A percentile compares a stretch with the other conserved stretches of the same genome.
Evolutionary conservation across 2,888 invertebrate species (phyloP).

Genomic region (Rotaria socialis): DNA sequence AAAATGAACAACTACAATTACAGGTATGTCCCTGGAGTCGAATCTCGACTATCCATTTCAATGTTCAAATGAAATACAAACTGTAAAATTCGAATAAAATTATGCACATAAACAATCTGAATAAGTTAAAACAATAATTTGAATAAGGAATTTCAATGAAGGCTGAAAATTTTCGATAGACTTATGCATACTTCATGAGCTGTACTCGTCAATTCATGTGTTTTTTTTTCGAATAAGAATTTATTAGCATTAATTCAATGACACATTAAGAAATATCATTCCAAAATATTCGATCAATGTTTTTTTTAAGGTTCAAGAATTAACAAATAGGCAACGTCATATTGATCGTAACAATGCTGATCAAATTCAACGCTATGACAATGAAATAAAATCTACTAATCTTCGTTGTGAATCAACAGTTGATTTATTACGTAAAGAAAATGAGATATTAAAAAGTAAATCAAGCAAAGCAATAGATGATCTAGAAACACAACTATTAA

Average conservation of each 20-base stretch:
- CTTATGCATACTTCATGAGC: too few relatives aligned
- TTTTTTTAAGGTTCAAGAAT: neutral
- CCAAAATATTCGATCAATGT: neutral
- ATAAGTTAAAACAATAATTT: too few relatives aligned
- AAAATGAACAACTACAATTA: conserved; percentile 1
- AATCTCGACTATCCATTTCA: too few relatives aligned
- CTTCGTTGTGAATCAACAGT: conserved; percentile 14
- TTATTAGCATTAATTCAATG: too few relatives aligned
- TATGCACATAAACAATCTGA: too few relatives aligned
- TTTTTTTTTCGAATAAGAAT: too few relatives aligned
- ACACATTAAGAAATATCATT: too few relatives aligned
- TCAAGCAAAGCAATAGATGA: conserved; percentile 1
- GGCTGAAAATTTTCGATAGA: too few relatives aligned
- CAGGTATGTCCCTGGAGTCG: neutral
- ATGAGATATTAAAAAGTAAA: neutral
- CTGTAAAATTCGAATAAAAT: too few relatives aligned
- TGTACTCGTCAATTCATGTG: too few relatives aligned
- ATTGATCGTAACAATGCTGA: conserved; percentile 20
- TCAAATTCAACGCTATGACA: conserved; percentile 12
- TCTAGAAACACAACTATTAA: neutral
- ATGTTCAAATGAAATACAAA: too few relatives aligned
- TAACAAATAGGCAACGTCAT: conserved; percentile 7
- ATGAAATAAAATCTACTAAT: conserved; percentile 20
- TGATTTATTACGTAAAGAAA: conserved; percentile 20
- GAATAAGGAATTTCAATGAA: too few relatives aligned